phyloP scores from a whole-genome alignment of 2,888 invertebrate genomes.

The Eubasilissa splendida region DNA sequence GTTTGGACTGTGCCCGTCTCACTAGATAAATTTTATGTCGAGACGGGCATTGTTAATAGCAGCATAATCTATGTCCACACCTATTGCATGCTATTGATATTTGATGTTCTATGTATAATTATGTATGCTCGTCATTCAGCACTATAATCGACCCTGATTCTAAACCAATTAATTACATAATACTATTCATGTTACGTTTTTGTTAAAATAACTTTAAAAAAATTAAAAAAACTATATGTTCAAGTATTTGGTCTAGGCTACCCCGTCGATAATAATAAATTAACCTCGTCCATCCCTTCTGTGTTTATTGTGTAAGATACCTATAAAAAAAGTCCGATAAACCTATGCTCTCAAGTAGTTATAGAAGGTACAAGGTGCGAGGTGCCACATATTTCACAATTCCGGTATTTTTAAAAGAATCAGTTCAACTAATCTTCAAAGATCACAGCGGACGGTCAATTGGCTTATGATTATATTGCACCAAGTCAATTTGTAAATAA shows the following conservation, averaged over 20 bases:
- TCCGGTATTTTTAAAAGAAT: constrained; percentile 29
- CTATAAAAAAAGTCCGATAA: background rate
- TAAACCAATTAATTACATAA: too few species aligned
- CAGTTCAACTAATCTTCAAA: constrained; percentile 15
- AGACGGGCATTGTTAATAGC: too few species aligned
- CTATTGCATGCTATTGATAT: too few species aligned
- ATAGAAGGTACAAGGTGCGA: background rate
- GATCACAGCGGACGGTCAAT: constrained; percentile 1
- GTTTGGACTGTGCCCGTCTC: too few species aligned
- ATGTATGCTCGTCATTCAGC: too few species aligned
- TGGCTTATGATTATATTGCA: background rate
- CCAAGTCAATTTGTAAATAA: background rate
- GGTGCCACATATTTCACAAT: constrained; percentile 37
- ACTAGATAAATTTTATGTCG: too few species aligned
- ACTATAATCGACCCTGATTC: too few species aligned
- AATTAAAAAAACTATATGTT: too few species aligned
- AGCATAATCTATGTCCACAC: too few species aligned
- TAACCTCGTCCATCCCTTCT: constrained; percentile 20
- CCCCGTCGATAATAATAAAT: constrained; percentile 31
- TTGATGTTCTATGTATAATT: too few species aligned
- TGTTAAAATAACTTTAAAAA: too few species aligned
- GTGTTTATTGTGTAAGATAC: background rate
- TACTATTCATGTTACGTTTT: too few species aligned
- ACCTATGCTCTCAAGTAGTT: background rate
- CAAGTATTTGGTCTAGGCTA: background rate